Conservation (phyloP, 2,888 invertebrate genomes). For the Harpalus rufipes region DNA sequence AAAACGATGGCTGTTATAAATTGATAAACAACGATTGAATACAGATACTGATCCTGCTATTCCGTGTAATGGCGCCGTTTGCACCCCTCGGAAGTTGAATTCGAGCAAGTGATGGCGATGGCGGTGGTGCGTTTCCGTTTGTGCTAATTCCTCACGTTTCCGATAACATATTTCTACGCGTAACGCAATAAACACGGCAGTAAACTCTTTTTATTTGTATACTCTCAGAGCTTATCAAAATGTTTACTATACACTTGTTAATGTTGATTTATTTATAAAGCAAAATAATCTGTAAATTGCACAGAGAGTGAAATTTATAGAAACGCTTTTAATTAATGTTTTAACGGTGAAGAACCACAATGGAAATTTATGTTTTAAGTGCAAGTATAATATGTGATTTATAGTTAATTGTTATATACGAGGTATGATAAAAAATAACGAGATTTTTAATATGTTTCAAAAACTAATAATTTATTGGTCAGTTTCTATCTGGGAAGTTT, state of each 20-base stretch:
- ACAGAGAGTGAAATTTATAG: neutral
- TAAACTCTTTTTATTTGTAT: constrained; percentile 55
- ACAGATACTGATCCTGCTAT: constrained; percentile 19
- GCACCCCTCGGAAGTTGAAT: constrained; percentile 13
- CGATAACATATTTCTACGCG: constrained; percentile 53
- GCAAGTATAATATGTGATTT: too few species aligned
- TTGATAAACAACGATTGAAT: constrained; percentile 60
- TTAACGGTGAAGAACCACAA: neutral
- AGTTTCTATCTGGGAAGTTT: too few species aligned
- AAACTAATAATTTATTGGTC: too few species aligned
- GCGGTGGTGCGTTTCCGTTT: constrained; percentile 7
- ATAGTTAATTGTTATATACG: too few species aligned
- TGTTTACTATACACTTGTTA: constrained; percentile 21
- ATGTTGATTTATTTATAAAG: neutral
- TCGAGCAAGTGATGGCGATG: constrained; percentile 8
- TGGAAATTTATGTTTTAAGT: neutral
- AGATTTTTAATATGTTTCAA: too few species aligned
- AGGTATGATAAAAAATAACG: too few species aligned
- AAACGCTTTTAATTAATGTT: neutral
- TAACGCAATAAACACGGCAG: constrained; percentile 52
- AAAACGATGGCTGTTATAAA: constrained; percentile 55
- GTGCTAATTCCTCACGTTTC: constrained; percentile 59
- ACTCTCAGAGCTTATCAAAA: constrained; percentile 24
- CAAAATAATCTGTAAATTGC: neutral
- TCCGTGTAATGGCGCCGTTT: constrained; percentile 27